Percentiles rank a stretch among this genome's conserved stretches.
Conservation (phyloP, 1,140 invertebrate species). For the Ceratoteleas bidentatus region DNA sequence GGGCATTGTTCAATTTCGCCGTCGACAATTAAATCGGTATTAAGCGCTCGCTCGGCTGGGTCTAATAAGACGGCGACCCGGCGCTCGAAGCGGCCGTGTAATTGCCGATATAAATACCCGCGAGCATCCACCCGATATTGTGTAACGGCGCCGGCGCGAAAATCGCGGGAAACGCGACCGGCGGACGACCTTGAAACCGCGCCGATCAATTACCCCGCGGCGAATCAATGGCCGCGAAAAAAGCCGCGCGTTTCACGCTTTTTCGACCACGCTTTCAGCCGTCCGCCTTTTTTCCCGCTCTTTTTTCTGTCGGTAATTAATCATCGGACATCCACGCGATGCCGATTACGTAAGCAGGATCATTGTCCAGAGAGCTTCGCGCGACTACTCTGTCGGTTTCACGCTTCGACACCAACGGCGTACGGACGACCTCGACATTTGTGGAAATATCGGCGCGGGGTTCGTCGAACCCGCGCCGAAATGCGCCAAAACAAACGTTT, state of each 20-base stretch:
- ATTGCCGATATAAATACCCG: conserved; percentile 14
- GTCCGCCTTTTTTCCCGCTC: neutral
- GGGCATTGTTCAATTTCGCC: conserved; percentile 11
- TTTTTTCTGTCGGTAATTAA: conserved; percentile 28
- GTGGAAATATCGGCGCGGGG: conserved; percentile 53
- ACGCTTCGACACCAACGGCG: conserved; percentile 56
- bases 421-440: conserved; percentile 66
- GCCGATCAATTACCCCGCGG: no score
- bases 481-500: conserved; percentile 8
- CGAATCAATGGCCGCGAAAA: neutral
- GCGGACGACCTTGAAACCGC: neutral
- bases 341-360: conserved; percentile 55
- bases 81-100: conserved; percentile 36
- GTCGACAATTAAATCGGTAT: conserved; percentile 21
- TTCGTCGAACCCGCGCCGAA: conserved; percentile 49
- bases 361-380: conserved; percentile 48
- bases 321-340: conserved; percentile 35
- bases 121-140: neutral
- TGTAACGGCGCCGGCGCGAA: conserved; percentile 14
- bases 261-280: neutral
- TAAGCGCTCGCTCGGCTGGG: neutral
- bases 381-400: conserved; percentile 57
- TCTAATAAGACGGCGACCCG: neutral
- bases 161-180: no score
- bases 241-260: neutral